Conservation (phyloP, 2,797 vertebrate species). For the Megaceryle alcyon region DNA sequence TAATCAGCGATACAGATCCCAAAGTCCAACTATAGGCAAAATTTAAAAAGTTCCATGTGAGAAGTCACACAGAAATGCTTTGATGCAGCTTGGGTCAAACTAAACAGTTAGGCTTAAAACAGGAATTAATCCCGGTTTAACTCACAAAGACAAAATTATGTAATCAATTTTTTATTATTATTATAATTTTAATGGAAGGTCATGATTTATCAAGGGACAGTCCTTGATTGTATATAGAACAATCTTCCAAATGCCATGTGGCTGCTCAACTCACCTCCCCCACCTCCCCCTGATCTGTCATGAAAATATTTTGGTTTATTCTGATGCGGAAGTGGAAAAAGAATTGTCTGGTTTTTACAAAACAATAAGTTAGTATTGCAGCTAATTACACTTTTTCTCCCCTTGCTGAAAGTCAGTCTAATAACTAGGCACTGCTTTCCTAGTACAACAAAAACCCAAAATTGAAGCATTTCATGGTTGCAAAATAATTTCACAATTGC, state of each 20-base stretch:
- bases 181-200: not conserved
- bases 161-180: not conserved
- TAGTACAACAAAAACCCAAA: not conserved
- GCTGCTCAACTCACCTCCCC: not conserved
- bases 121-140: not conserved
- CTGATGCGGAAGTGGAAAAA: not conserved
- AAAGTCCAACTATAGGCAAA: not conserved
- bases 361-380: not conserved
- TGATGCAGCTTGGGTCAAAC: not conserved
- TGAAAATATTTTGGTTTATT: not conserved
- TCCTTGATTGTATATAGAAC: not conserved
- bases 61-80: not conserved
- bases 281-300: rapidly evolving
- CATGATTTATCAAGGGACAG: not conserved
- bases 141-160: not conserved
- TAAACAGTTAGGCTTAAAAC: not conserved
- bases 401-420: not conserved
- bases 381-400: not conserved
- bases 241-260: not conserved
- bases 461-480: constrained; percentile 7
- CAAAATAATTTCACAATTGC: constrained; percentile 23
- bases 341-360: not conserved
- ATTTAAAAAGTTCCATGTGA: not conserved
- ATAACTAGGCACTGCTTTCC: not conserved
- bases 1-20: not conserved